Evolutionary conservation across 2,797 vertebrate species (phyloP).

Genomic region (Spinibarbus caldwelli): DNA sequence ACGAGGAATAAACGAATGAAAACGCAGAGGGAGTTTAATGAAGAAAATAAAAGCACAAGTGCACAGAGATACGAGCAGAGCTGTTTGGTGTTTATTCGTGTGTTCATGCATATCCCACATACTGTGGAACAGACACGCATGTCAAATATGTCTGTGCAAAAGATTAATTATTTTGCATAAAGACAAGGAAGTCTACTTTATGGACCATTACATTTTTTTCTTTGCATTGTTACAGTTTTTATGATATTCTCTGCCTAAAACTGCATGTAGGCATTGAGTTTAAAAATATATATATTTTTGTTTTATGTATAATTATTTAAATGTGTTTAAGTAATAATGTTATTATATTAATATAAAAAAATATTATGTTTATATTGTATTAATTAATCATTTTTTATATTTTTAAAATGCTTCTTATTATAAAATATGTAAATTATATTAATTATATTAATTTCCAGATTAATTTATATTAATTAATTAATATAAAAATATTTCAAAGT

Average conservation of each 20-base stretch:
- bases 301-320: background rate
- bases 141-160: constrained; percentile 69
- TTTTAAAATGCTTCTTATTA: no score
- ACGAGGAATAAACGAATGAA: background rate
- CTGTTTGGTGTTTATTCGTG: constrained; percentile 64
- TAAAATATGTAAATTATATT: no score
- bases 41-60: constrained; percentile 9
- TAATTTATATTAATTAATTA: background rate
- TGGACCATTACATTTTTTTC: background rate
- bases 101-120: constrained; percentile 75
- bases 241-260: background rate
- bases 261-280: background rate
- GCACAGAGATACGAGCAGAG: background rate
- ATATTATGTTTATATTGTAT: no score
- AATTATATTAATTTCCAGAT: no score
- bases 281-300: no score
- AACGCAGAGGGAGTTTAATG: background rate
- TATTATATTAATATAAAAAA: no score
- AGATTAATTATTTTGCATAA: background rate
- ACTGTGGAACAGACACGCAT: constrained; percentile 71
- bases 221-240: background rate
- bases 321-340: background rate
- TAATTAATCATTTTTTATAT: no score
- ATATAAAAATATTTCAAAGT: background rate
- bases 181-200: constrained; percentile 1